Evolutionary conservation across 2,797 vertebrate species (phyloP), one percentile per base, ranked within the genome.

Genomic region (Rhincodon typus): DNA sequence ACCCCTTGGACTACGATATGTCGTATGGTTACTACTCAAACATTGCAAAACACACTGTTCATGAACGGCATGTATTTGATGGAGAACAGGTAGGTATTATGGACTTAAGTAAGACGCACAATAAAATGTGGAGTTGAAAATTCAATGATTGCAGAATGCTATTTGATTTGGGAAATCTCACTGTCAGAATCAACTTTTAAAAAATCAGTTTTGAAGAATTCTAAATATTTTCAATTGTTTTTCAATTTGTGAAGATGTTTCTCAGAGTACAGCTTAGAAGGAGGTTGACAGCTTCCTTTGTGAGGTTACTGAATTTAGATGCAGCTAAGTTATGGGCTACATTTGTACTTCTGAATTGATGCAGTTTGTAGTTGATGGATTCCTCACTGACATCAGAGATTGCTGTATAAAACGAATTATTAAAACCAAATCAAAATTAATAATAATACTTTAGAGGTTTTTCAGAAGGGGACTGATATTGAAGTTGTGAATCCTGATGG

Each of bases 11-110:
- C 97, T 96, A 98, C 96, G 98, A 98, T 95, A 74, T 98, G 95
- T 98, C 98, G 0, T 99, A 98, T 17, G 97, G 98, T 96, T 99
- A 99, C 97, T 99, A 99, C 70, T 97, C 98, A 96, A 98, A 98
- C 94, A 97, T 98, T 12, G 99, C 98, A 19, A 97, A 96, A 4
- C 98, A 99, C 97, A 99, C 98, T 10, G 97, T 96, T 0, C 77
- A 96, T 0, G 99, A 99, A 96, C 97, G 96, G 42, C 97, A 96
- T 72, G 97, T 96, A 0, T 96, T 97, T 2, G 97, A 98, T 94
- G 97, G 97, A 93, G 97, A 98, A 77, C 97, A 98, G 97, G 98
- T 98, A 97, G 17, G 53, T 50, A n/a, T 42, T 42, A 67, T 91
- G 57, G 50, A 90, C 30, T 66, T 38, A 30, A 91, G 2, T 42